Evolutionary conservation across 2,113 vertebrate genomes (phyloP), one percentile per base, ranked within the genome.

Genomic region (Hiodon tergisus): DNA sequence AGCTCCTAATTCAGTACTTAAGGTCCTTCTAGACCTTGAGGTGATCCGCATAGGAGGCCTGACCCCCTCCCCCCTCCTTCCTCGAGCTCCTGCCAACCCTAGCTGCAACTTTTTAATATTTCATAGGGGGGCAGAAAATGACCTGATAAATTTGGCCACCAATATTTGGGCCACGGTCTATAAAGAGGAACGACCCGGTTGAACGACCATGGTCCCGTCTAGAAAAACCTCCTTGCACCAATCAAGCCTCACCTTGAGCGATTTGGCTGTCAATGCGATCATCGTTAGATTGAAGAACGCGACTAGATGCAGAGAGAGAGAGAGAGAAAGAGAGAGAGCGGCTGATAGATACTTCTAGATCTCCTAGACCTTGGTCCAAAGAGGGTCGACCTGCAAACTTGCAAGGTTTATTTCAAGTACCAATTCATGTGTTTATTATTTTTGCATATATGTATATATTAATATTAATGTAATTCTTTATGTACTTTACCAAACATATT

Each of bases 351-450:
- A 93, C 93, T 92, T 93, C 94, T 95, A 96, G 93, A 95, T 94
- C 94, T 93, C 84, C 93, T 94, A 93, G 92, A 94, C 92, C 92
- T 94, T 88, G 93, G 93, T 93, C 94, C 94, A 95, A 95, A 95
- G 94, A 95, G 93, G 93, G 93, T 94, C 93, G 93, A 94, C 93
- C 93, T 93, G 93, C 93, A 94, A 90, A 94, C 93, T 93, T 94
- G 94, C 94, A 95, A 96, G 94, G 94, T 96, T 95, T 96, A 94
- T 93, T 94, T 95, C 93, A 94, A 93, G 91, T 94, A 95, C 92
- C 85, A 93, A 94, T 95, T 94, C 92, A 85, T 90, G 93, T 93
- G 88, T 92, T 93, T 93, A 78, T 62, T 82, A 66, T 81, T n/a
- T 76, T 53, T 62, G 4, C 79, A 59, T 58, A 16, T 78, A 71